Evolutionary conservation across 2,888 invertebrate genomes (phyloP).

Genomic region (Artemia sp.): DNA sequence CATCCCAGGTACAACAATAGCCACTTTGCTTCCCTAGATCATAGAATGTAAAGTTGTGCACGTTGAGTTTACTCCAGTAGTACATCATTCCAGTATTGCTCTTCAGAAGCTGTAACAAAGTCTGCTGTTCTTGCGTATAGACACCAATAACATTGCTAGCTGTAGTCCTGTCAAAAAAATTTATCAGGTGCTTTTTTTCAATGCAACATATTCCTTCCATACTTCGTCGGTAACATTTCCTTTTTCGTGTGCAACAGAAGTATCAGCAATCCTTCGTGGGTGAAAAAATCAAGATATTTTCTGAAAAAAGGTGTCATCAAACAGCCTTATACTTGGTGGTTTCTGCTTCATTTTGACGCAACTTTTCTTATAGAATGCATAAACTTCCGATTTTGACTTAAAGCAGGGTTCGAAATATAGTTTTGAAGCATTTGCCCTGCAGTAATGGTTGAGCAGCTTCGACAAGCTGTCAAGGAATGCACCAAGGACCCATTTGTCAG

Average conservation of each 20-base stretch:
- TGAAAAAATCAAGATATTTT: not conserved
- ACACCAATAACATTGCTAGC: not conserved
- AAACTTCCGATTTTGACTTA: not conserved
- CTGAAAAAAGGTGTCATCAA: not conserved
- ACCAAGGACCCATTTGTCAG: not conserved
- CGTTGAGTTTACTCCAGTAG: not conserved
- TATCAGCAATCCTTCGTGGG: not conserved
- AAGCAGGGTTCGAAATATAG: not conserved
- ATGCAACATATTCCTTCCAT: not conserved
- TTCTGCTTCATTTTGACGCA: not conserved
- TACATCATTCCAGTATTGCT: not conserved
- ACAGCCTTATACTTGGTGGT: not conserved
- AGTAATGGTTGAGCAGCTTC: not conserved
- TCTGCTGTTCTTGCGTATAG: not conserved
- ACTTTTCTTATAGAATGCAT: slow-evolving; percentile 1
- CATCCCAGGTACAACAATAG: not conserved
- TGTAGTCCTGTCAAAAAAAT: not conserved
- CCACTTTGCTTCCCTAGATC: too few relatives aligned
- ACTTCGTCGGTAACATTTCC: not conserved
- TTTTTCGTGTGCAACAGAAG: not conserved
- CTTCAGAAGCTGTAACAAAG: not conserved
- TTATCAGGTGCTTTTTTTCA: not conserved
- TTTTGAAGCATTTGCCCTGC: not conserved
- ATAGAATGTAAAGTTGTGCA: not conserved
- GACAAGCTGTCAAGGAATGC: not conserved